Conservation (phyloP, 2,113 vertebrate genomes). For the Grallaria varia region DNA sequence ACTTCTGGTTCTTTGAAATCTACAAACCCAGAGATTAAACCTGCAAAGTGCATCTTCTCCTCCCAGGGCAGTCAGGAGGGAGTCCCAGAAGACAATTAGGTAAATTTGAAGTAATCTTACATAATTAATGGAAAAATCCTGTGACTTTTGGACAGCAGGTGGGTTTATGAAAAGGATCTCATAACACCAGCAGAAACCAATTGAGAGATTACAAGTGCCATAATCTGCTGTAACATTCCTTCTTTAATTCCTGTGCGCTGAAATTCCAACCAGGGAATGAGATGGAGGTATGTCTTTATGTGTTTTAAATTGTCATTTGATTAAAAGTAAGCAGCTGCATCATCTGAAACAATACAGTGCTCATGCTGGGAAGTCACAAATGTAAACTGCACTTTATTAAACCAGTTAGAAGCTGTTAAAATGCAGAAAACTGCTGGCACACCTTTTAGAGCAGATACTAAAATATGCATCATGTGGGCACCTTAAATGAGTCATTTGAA, state of each 20-base stretch:
- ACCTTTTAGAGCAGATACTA: conserved; percentile 35
- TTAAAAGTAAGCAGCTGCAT: conserved; percentile 62
- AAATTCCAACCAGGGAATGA: neutral
- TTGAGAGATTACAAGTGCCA: conserved; percentile 4
- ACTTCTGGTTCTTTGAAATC: neutral
- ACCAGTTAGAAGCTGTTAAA: conserved; percentile 39
- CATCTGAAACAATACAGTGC: neutral
- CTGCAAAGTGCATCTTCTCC: neutral
- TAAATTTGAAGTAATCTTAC: conserved; percentile 8
- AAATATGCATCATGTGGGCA: conserved; percentile 21
- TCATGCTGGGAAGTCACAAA: conserved; percentile 48
- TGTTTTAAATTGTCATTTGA: conserved; percentile 46
- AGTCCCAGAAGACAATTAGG: neutral
- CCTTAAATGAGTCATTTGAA: conserved; percentile 4
- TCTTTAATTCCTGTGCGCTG: neutral
- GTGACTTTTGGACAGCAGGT: conserved; percentile 9
- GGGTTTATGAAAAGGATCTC: conserved; percentile 5
- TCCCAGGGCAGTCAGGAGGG: neutral
- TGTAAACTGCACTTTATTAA: conserved; percentile 45
- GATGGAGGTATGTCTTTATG: neutral
- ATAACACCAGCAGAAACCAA: neutral
- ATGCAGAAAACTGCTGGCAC: conserved; percentile 41
- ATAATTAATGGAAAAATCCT: conserved; percentile 21
- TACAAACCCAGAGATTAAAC: neutral
- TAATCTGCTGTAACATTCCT: neutral